These are phyloP conservation scores for Hydractinia symbiolongicarpus DNA, from an alignment of 30 jellyfish, hydroid and myxozoan species.

Conservation along the genomic window DNA sequence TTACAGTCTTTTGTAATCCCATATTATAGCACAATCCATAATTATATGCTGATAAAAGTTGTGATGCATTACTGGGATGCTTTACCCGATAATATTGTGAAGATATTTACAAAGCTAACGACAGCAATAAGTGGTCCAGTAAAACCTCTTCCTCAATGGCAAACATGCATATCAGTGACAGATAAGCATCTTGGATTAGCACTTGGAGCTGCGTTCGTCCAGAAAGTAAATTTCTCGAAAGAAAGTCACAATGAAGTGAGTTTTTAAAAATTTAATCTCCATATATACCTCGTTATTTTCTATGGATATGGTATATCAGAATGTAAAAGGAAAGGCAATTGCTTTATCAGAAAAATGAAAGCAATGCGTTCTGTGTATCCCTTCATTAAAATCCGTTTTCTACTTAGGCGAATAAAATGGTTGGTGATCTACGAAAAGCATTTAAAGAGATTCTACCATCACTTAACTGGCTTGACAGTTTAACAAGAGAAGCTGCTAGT, in stretches of 20 bases:
- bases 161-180: constrained; percentile 42
- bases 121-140: constrained; percentile 56
- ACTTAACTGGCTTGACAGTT: constrained; percentile 80
- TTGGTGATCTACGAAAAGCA: constrained; percentile 53
- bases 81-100: constrained; percentile 59
- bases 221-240: constrained; percentile 30
- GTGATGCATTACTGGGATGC: constrained; percentile 16
- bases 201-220: constrained; percentile 71
- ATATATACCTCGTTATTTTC: neutral
- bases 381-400: neutral
- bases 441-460: constrained; percentile 44
- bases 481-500: constrained; percentile 56
- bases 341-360: no score
- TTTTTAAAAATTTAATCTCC: no score
- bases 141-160: constrained; percentile 59
- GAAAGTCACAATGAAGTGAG: constrained; percentile 61
- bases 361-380: neutral
- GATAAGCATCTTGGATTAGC: constrained; percentile 76
- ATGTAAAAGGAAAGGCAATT: no score
- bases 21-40: no score
- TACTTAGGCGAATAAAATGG: constrained; percentile 60
- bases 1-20: no score
- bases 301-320: no score
- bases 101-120: constrained; percentile 42
- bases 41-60: neutral